Evolutionary conservation across 1,140 invertebrate genomes (phyloP), one percentile per base, ranked within the genome.

Genomic region (Dufourea novaeangliae): DNA sequence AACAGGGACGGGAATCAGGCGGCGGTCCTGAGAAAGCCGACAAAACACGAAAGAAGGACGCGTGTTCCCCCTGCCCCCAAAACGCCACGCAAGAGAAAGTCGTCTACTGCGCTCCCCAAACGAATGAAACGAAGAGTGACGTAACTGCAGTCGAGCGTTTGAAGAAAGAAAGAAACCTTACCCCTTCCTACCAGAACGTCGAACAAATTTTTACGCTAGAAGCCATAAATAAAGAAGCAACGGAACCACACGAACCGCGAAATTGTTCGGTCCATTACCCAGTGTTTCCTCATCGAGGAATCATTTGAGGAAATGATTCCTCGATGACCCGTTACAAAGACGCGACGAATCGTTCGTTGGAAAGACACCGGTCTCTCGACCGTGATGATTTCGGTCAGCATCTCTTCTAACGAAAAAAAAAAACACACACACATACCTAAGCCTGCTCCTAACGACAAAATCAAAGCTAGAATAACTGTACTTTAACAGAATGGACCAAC

Each of bases 371-470:
- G n/a, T n/a, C n/a, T n/a, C n/a, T n/a, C n/a, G 12, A 12, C 12
- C 41, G 41, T 20, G 61, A 6, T 8, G 20, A 3, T 22, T 4
- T 56, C 25, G 52, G 25, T 4, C 25, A 10, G 22, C 52, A 72
- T 52, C 37, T n/a, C n/a, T 29, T 77, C 79, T 72, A 78, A 83
- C 81, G 64, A 82, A 82, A 79, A 72, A n/a, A n/a, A n/a, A n/a
- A n/a, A n/a, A n/a, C n/a, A n/a, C n/a, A n/a, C n/a, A n/a, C n/a
- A n/a, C n/a, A n/a, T n/a, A n/a, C 22, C 68, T 44, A 73, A 68
- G n/a, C n/a, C n/a, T n/a, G n/a, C 54, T 17, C 32, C 50, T 54
- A 63, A 78, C 61, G 54, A 70, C 52, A 22, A 39, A 41, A 54
- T 54, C 37, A 32, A 62, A 57, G 64, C 78, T 37, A 75, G 59